Evolutionary conservation across 2,888 invertebrate species (phyloP), one percentile per base, ranked within the genome.

Genomic region (Cacoxenus indagator): DNA sequence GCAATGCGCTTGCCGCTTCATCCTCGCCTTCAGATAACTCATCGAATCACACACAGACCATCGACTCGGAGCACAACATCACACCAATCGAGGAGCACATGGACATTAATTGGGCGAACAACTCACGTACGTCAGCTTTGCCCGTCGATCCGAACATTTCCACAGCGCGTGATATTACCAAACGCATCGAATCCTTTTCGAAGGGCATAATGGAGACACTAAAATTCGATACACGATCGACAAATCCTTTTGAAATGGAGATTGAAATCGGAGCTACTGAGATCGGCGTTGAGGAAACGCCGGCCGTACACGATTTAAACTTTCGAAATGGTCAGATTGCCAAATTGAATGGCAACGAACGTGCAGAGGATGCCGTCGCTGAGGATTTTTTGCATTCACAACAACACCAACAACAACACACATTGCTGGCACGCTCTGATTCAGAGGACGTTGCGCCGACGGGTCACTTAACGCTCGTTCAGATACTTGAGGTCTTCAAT

Each of bases 1-100:
- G 95, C 54, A 94, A 94, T 85, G 92, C 92, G 70, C 86, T 91
- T 31, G 89, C 91, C 0, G 88, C 90, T 1, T 91, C 88, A 0
- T 74, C 87, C 2, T 87, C 89, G 0, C 91, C 91, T 0, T 92
- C 92, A 51, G 92, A 92, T 73, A 88, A 88, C 68, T 88, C 88
- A 0, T 88, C 88, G 1, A 88, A 88, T 77, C 88, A 88, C 64
- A 88, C 88, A 3, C 88, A 88, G 75, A 88, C 88, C 51, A 86
- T 88, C 51, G 88, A 88, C 65, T 88, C 88, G 4, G 88, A 88
- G 71, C 88, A 88, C 72, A 88, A 88, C 70, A 88, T 88, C 43
- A 88, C 88, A 4, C 88, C 88, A 14, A 88, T 88, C 57, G 88
- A 88, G 75, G 88, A 88, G 70, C 88, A 88, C 68, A 85, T 88